These are phyloP conservation scores for Paracyclopina nana DNA, from an alignment of 1,140 invertebrate genomes.

Conservation along the genomic window DNA sequence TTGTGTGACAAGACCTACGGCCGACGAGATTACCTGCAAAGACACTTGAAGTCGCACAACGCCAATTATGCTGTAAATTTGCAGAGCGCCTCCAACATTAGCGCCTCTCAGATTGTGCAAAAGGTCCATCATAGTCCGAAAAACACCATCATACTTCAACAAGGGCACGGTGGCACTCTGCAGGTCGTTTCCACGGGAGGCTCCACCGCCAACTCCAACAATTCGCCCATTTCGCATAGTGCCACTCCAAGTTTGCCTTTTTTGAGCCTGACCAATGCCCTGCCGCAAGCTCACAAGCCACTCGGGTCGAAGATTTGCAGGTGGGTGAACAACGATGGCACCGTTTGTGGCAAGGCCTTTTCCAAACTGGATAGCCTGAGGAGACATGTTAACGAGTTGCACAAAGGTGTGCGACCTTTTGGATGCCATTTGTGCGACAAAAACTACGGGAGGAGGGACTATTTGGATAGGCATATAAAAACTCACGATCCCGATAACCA, in stretches of 20 bases:
- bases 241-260: not conserved
- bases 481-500: constrained; percentile 4
- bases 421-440: constrained; percentile 9
- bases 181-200: too few species aligned
- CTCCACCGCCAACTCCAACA: too few species aligned
- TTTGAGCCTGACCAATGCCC: not conserved
- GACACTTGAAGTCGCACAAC: constrained; percentile 7
- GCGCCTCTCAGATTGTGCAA: not conserved
- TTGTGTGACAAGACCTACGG: constrained; percentile 13
- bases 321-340: constrained; percentile 10
- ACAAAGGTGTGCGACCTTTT: constrained; percentile 11
- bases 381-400: constrained; percentile 9
- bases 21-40: constrained; percentile 3
- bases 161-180: too few species aligned
- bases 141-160: too few species aligned
- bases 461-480: constrained; percentile 6
- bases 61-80: constrained; percentile 1
- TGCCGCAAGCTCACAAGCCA: constrained; percentile 3
- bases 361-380: constrained; percentile 10
- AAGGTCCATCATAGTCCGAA: not conserved
- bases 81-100: not conserved
- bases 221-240: too few species aligned
- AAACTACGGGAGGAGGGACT: constrained; percentile 6
- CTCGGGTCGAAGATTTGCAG: constrained; percentile 4
- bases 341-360: constrained; percentile 13